These are phyloP conservation scores for Bradypus variegatus DNA, from an alignment of 2,797 vertebrate genomes.

Conservation along the genomic window DNA sequence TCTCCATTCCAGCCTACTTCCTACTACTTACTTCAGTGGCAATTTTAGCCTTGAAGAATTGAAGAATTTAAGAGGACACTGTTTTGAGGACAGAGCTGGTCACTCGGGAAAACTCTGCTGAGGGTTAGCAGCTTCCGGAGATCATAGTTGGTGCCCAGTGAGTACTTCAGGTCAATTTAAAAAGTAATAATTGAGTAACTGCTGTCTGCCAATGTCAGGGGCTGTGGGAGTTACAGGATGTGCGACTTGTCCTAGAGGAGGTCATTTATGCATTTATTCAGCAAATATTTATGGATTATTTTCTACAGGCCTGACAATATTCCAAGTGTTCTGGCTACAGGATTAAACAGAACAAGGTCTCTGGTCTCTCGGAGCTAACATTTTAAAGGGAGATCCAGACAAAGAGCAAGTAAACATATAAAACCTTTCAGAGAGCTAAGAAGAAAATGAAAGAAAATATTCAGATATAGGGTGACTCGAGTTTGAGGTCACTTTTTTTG, in stretches of 20 bases:
- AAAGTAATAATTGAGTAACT: neutral
- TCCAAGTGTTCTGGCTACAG: neutral
- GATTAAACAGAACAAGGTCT: neutral
- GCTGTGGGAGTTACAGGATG: neutral
- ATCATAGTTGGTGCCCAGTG: neutral
- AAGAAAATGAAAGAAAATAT: neutral
- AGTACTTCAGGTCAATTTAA: neutral
- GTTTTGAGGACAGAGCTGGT: neutral
- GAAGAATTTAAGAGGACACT: neutral
- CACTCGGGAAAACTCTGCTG: neutral
- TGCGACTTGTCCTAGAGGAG: neutral
- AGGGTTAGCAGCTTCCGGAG: neutral
- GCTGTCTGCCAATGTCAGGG: neutral
- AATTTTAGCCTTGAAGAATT: neutral
- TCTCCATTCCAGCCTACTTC: neutral
- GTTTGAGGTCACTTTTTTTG: neutral
- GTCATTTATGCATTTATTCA: neutral
- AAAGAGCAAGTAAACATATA: neutral
- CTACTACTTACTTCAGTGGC: neutral
- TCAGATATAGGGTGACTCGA: neutral
- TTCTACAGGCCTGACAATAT: neutral
- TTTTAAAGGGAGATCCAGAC: neutral
- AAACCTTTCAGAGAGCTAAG: neutral
- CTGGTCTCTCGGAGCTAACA: neutral
- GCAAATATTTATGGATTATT: neutral